Conservation (phyloP, 2,888 invertebrate genomes). For the Dicyrtomina minuta region DNA sequence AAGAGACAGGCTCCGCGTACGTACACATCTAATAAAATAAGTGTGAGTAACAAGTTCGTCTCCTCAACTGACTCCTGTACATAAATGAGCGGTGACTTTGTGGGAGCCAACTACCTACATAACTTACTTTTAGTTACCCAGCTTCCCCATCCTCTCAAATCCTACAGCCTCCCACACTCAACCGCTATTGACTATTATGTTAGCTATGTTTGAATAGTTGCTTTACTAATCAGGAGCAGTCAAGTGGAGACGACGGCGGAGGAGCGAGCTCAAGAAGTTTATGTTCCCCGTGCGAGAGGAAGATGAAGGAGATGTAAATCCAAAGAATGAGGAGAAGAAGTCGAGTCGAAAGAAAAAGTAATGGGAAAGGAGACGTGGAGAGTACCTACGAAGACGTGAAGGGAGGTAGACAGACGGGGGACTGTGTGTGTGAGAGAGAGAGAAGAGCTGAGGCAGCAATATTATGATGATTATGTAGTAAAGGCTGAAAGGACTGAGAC, state of each 20-base stretch:
- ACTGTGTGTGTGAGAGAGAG: no score
- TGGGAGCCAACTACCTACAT: neutral
- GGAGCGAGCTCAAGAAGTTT: no score
- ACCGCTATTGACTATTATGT: neutral
- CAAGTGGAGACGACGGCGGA: no score
- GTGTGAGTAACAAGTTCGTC: conserved; percentile 16
- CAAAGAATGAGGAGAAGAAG: no score
- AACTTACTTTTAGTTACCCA: neutral
- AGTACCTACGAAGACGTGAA: no score
- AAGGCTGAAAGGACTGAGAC: no score
- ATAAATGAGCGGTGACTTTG: conserved; percentile 13
- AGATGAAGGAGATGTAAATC: neutral
- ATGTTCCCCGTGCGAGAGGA: neutral
- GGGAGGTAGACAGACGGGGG: no score
- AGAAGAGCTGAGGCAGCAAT: no score
- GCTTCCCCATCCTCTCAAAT: neutral
- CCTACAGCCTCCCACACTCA: neutral
- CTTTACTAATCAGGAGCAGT: neutral
- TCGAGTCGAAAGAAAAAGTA: neutral
- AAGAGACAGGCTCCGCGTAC: neutral
- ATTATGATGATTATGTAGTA: no score
- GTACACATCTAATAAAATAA: neutral
- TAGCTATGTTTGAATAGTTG: neutral
- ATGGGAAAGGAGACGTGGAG: neutral
- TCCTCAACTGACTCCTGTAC: neutral